Evolutionary conservation across 2,888 invertebrate genomes (phyloP).

Genomic region (Nephrotoma guestfalica): DNA sequence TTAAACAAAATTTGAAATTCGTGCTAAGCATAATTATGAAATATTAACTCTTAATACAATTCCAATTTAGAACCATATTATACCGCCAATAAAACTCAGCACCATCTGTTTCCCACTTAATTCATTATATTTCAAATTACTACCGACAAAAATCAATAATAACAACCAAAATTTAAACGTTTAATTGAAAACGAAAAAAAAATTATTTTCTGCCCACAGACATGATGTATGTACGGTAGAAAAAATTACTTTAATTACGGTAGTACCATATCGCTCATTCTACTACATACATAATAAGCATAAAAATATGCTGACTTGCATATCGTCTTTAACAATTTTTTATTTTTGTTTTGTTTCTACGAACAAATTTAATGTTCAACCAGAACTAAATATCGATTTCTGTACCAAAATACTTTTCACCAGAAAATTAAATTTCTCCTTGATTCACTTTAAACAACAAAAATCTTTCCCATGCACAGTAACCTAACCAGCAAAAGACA

Average conservation of each 20-base stretch:
- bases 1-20: too few relatives aligned
- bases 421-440: not conserved
- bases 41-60: not conserved
- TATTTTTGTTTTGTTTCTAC: not conserved
- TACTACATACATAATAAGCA: not conserved
- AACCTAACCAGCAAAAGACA: not conserved
- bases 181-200: not conserved
- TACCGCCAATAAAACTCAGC: not conserved
- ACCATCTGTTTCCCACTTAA: not conserved
- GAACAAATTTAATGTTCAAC: not conserved
- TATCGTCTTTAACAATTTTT: not conserved
- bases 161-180: not conserved
- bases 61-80: not conserved
- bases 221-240: not conserved
- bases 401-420: not conserved
- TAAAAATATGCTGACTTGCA: not conserved
- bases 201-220: not conserved
- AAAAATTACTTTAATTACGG: not conserved
- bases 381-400: not conserved
- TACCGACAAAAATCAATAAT: not conserved
- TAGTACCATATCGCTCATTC: not conserved
- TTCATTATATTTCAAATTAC: not conserved
- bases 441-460: not conserved
- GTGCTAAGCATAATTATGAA: not conserved
- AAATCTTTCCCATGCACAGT: not conserved